Conservation (phyloP, 2,888 invertebrate genomes). For the Charanyca ferruginea region DNA sequence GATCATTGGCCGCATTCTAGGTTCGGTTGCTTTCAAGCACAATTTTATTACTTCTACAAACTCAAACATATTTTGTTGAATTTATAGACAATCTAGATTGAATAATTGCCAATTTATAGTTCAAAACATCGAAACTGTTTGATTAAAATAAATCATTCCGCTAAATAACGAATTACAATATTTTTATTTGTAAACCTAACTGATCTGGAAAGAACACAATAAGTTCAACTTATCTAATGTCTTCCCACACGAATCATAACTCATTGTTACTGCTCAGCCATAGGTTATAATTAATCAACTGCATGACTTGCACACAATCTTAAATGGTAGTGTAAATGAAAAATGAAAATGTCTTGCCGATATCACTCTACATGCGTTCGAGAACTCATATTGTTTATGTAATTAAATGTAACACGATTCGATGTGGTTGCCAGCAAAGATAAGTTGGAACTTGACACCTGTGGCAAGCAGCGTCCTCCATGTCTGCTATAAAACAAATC, state of each 20-base stretch:
- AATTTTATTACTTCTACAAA: background rate
- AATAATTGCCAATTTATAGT: background rate
- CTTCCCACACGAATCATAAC: slow-evolving; percentile 35
- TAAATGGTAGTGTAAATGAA: slow-evolving; percentile 31
- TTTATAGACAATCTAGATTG: background rate
- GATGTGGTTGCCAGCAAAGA: too few relatives aligned
- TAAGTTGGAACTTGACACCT: background rate
- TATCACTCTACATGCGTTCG: slow-evolving; percentile 7
- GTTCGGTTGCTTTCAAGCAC: background rate
- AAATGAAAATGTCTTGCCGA: slow-evolving; percentile 20
- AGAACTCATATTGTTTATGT: background rate
- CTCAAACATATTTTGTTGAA: background rate
- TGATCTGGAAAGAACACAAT: slow-evolving; percentile 23
- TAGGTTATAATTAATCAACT: slow-evolving; percentile 33
- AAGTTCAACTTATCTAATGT: slow-evolving; percentile 6
- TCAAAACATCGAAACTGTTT: background rate
- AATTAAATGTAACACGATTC: too few relatives aligned
- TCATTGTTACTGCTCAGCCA: slow-evolving; percentile 23
- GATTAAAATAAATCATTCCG: background rate
- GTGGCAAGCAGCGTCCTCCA: background rate
- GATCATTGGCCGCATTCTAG: too few relatives aligned
- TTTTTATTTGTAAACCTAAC: background rate
- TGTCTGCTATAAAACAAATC: background rate
- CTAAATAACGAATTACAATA: background rate
- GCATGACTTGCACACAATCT: slow-evolving; percentile 13